Evolutionary conservation across 1,140 invertebrate genomes (phyloP).

Genomic region (Rhysida immarginata): DNA sequence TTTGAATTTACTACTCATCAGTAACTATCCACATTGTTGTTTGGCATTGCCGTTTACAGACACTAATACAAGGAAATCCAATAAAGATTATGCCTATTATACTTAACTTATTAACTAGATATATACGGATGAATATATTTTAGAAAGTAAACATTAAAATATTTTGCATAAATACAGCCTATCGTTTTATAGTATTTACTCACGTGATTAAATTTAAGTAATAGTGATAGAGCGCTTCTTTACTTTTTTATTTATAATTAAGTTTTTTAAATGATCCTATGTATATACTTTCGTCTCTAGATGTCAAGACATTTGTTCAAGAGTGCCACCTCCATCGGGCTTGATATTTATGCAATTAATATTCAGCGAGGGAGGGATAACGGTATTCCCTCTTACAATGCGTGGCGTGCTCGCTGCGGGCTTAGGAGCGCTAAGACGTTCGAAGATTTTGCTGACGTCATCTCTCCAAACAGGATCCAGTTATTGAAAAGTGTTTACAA

Average conservation of each 20-base stretch:
- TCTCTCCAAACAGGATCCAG: not conserved
- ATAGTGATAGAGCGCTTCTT: too few relatives aligned
- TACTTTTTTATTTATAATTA: not conserved
- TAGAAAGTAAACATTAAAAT: too few relatives aligned
- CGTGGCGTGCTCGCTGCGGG: constrained; percentile 16
- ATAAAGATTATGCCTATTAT: too few relatives aligned
- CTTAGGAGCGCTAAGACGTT: constrained; percentile 12
- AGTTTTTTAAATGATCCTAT: not conserved
- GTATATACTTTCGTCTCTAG: not conserved
- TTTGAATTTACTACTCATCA: too few relatives aligned
- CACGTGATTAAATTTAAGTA: too few relatives aligned
- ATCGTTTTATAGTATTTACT: too few relatives aligned
- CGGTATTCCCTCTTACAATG: constrained; percentile 15
- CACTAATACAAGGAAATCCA: too few relatives aligned
- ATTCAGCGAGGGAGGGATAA: constrained; percentile 12
- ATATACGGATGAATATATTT: too few relatives aligned
- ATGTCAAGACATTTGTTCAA: not conserved
- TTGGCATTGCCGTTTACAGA: too few relatives aligned
- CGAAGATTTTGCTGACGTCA: constrained; percentile 4
- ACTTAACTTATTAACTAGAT: too few relatives aligned
- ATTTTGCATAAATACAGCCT: too few relatives aligned
- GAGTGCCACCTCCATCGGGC: not conserved
- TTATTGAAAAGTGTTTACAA: not conserved
- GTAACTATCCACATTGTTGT: too few relatives aligned
- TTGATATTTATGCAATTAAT: not conserved